phyloP scores from a whole-genome alignment of 2,888 invertebrate species.

The Boloria euphrosyne region DNA sequence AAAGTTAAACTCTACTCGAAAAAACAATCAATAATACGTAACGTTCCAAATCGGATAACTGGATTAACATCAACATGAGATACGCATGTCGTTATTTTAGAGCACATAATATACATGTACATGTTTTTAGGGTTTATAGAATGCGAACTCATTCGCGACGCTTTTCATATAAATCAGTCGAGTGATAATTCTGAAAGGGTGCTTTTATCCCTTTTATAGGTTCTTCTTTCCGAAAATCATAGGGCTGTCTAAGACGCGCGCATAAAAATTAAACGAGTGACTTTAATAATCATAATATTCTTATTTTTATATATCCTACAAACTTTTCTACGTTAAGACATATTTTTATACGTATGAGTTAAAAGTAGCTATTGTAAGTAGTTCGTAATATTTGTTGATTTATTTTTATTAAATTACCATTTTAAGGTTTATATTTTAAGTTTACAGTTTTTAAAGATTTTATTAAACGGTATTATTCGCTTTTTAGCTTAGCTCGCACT shows the following conservation, averaged over 20 bases:
- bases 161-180: constrained; percentile 38
- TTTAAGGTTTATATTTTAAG: no score
- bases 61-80: background rate
- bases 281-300: constrained; percentile 6
- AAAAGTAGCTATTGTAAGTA: no score
- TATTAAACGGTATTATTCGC: no score
- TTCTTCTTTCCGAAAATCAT: constrained; percentile 21
- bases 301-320: background rate
- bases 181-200: constrained; percentile 32
- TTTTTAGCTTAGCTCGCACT: no score
- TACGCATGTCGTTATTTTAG: constrained; percentile 10
- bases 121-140: constrained; percentile 25
- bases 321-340: background rate
- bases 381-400: no score
- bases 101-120: constrained; percentile 1
- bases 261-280: constrained; percentile 3
- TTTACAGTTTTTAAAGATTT: no score
- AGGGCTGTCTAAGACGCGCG: constrained; percentile 1
- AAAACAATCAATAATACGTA: background rate
- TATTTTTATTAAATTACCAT: no score
- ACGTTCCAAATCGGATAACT: background rate
- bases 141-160: constrained; percentile 28
- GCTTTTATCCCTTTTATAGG: constrained; percentile 30
- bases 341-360: no score
- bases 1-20: background rate